A percentile compares a stretch with the other conserved stretches of the same genome.
Conservation (phyloP, 2,888 invertebrate genomes). For the Diplolepis rosae region DNA sequence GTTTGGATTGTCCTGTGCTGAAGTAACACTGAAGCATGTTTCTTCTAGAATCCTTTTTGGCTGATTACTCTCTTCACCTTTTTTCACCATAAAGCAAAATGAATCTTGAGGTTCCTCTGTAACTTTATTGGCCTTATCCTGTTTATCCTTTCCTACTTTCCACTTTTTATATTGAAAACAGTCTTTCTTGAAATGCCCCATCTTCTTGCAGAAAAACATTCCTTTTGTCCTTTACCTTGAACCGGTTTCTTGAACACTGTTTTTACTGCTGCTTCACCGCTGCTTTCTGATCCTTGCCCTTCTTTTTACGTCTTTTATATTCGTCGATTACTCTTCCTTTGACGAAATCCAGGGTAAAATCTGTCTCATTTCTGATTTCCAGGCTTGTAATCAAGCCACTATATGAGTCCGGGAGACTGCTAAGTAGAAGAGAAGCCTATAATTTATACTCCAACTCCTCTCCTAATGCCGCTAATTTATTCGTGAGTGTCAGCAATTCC, state of each 20-base stretch:
- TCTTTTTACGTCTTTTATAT: slow-evolving; percentile 26
- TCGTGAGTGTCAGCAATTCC: slow-evolving; percentile 33
- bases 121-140: slow-evolving; percentile 26
- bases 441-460: slow-evolving; percentile 41
- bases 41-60: not conserved
- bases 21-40: not conserved
- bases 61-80: not conserved
- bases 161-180: slow-evolving; percentile 29
- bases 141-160: slow-evolving; percentile 13
- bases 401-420: slow-evolving; percentile 49
- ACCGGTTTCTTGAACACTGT: not conserved
- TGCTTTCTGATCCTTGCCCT: not conserved
- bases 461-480: slow-evolving; percentile 43
- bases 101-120: not conserved
- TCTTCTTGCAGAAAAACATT: slow-evolving; percentile 30
- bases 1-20: not conserved
- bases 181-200: slow-evolving; percentile 24
- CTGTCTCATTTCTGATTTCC: slow-evolving; percentile 41
- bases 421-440: slow-evolving; percentile 40
- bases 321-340: slow-evolving; percentile 37
- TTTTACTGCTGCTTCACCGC: slow-evolving; percentile 32
- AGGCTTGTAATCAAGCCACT: slow-evolving; percentile 39
- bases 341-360: slow-evolving; percentile 45
- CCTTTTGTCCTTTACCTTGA: not conserved
- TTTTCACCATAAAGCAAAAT: not conserved